phyloP scores from a whole-genome alignment of 2,888 invertebrate species.

The Sialis fuliginosa region DNA sequence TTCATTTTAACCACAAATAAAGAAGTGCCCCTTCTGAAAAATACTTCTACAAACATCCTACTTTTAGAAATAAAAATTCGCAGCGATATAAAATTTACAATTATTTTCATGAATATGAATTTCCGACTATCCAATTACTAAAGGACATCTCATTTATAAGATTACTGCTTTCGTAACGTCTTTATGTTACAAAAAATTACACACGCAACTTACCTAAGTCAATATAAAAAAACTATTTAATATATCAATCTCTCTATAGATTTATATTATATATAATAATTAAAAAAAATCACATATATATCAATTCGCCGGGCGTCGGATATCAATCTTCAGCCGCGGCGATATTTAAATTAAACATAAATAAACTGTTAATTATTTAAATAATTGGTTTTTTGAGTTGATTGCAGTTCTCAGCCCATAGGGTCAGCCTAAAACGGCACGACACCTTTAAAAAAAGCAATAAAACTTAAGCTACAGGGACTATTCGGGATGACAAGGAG shows the following conservation, averaged over 20 bases:
- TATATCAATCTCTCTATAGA: constrained; percentile 3
- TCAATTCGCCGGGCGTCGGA: constrained; percentile 1
- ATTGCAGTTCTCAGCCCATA: background rate
- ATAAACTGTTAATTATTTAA: background rate
- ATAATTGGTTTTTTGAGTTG: background rate
- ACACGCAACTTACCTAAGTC: background rate
- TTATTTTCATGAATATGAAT: too few relatives aligned
- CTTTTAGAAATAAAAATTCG: too few relatives aligned
- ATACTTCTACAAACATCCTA: too few relatives aligned
- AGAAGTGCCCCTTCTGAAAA: too few relatives aligned
- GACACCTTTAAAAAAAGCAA: background rate
- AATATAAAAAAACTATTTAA: constrained; percentile 2
- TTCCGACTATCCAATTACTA: too few relatives aligned
- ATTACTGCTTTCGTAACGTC: too few relatives aligned
- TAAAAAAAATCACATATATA: constrained; percentile 5
- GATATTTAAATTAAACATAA: background rate
- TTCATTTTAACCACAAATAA: too few relatives aligned
- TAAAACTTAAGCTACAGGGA: background rate
- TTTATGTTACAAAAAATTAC: background rate
- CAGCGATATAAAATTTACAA: too few relatives aligned
- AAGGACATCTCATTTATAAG: too few relatives aligned
- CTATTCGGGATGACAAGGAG: too few relatives aligned
- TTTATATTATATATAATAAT: background rate
- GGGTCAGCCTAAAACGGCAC: background rate
- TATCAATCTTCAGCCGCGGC: background rate